Base-by-base conservation (phyloP, 2,888 invertebrate genomes). In the Leuctra nigra region DNA sequence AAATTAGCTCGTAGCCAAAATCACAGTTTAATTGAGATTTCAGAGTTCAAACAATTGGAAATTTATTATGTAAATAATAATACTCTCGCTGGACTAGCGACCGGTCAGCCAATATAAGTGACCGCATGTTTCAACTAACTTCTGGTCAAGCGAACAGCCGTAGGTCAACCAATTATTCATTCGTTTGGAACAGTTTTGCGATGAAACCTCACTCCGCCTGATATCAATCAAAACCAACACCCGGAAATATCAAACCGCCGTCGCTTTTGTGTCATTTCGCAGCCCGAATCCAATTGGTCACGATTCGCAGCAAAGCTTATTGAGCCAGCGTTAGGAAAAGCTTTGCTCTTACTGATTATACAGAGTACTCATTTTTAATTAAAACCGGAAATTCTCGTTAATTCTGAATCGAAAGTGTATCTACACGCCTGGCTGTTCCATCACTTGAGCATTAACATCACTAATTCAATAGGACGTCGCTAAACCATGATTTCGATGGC, bases 81-180 rank as follows among this genome's bases (percentile, higher is more conserved):
- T 29, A 29, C 7, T n/a, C n/a, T n/a, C n/a, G n/a, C n/a, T n/a
- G n/a, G n/a, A n/a, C n/a, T n/a, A n/a, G n/a, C n/a, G n/a, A n/a
- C n/a, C n/a, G n/a, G n/a, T n/a, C n/a, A n/a, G n/a, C n/a, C n/a
- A n/a, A n/a, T n/a, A n/a, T n/a, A n/a, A n/a, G n/a, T n/a, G n/a
- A n/a, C n/a, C n/a, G n/a, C n/a, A n/a, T n/a, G n/a, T n/a, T n/a
- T n/a, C n/a, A n/a, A n/a, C 29, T 11, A 7, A 29, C 7, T 11
- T 29, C 11, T 29, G 11, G 29, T 7, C 29, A 29, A 7, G 29
- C 6, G 6, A 7, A 6, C 6, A 50, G 33, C 13, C 2, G 22
- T 22, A 18, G 14, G 18, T 18, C 35, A 35, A 50, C 50, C 16
- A 50, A 50, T 50, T 50, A 50, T 50, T 50, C 50, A 50, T n/a